Conservation (phyloP, 1,140 invertebrate genomes). For the Cotesia chilonis region DNA sequence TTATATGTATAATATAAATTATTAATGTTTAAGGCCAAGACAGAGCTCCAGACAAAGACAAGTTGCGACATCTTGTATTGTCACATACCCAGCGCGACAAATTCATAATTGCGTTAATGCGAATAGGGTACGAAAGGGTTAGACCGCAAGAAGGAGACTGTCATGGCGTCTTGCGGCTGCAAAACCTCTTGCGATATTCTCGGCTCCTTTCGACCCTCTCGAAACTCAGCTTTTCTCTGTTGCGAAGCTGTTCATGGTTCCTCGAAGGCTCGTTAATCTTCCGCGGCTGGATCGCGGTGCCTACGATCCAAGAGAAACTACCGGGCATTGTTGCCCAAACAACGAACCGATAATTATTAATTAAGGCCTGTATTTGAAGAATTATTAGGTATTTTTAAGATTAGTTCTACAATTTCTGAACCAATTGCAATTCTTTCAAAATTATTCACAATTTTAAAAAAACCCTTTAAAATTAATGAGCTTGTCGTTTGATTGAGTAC, state of each 20-base stretch:
- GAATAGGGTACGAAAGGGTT: slow-evolving; percentile 55
- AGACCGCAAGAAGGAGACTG: slow-evolving; percentile 50
- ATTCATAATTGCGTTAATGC: slow-evolving; percentile 67
- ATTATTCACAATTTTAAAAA: no score
- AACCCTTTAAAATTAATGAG: no score
- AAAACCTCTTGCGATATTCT: slow-evolving; percentile 29
- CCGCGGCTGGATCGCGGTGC: not conserved
- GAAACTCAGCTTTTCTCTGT: not conserved
- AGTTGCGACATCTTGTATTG: slow-evolving; percentile 64
- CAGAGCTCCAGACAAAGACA: slow-evolving; percentile 35
- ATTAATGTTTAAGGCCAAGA: slow-evolving; percentile 25
- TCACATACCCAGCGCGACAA: slow-evolving; percentile 63
- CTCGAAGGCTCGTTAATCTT: slow-evolving; percentile 13
- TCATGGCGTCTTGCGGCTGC: slow-evolving; percentile 44
- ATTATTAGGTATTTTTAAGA: no score
- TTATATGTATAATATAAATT: slow-evolving; percentile 1
- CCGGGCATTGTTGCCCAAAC: not conserved
- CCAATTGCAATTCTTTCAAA: no score
- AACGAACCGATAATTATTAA: slow-evolving; percentile 22
- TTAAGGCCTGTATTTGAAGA: not conserved
- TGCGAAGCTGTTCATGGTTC: not conserved
- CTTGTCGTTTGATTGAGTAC: no score
- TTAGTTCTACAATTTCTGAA: not conserved
- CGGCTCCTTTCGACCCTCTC: not conserved
- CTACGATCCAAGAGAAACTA: not conserved